A percentile compares a stretch with the other conserved stretches of the same genome.
Evolutionary conservation across 1,140 invertebrate species (phyloP).

Genomic region (Whitmania pigra): DNA sequence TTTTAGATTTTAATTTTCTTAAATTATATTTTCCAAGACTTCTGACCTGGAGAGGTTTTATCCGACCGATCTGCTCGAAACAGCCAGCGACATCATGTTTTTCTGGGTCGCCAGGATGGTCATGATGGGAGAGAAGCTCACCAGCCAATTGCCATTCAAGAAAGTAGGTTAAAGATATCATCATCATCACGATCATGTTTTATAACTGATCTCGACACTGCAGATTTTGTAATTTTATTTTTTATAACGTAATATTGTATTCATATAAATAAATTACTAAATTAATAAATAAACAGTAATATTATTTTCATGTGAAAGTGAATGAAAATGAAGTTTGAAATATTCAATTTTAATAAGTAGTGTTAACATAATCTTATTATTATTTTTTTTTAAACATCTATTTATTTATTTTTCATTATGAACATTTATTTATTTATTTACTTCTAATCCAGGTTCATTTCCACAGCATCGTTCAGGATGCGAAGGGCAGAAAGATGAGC

Average conservation of each 20-base stretch:
- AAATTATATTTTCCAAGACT: constrained; percentile 19
- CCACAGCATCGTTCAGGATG: constrained; percentile 93
- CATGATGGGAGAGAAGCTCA: constrained; percentile 78
- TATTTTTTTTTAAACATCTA: neutral
- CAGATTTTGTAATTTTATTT: no score
- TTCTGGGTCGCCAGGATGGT: constrained; percentile 99
- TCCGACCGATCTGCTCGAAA: constrained; percentile 83
- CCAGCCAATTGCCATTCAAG: constrained; percentile 77
- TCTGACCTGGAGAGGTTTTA: constrained; percentile 60
- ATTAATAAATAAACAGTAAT: no score
- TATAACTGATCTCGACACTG: neutral
- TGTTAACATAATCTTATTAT: no score
- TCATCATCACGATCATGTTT: neutral
- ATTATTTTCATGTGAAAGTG: no score
- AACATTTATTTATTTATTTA: neutral
- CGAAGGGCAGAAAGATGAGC: constrained; percentile 97
- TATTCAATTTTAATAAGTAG: neutral
- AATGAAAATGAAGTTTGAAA: no score
- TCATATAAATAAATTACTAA: no score
- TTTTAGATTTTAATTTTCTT: neutral
- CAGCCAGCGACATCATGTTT: constrained; percentile 96
- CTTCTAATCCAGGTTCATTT: constrained; percentile 57
- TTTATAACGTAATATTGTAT: no score
- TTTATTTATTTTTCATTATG: no score
- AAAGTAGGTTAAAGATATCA: constrained; percentile 39